Base-by-base conservation (phyloP, 2,888 invertebrate genomes). In the Drosophila mimetica region DNA sequence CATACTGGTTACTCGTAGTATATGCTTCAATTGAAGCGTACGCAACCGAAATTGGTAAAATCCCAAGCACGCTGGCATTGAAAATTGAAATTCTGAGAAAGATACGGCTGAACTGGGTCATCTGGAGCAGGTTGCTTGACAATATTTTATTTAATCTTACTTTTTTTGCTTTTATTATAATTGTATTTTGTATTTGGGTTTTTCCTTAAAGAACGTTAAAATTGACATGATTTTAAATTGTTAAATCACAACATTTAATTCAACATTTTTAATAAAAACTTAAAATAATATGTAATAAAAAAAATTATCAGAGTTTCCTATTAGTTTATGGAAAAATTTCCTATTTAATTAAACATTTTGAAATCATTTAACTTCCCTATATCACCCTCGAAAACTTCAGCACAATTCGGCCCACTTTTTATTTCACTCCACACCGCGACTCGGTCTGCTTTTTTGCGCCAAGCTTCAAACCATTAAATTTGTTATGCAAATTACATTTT, bases 401-500 rank as follows among this genome's bases (percentile, higher is more conserved):
- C 13, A 34, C 18, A 51, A 34, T 25, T 25, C 25, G 52, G 11
- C n/a, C 28, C 28, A 48, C 7, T 50, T 20, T 14, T 50, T 34
- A 47, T 22, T 25, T 14, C 13, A 37, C 30, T 20, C 37, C 36
- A 50, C 42, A 61, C 61, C 13, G 50, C 20, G 11, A 28, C 14
- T 39, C 20, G 16, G 30, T 34, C 16, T 32, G 16, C 36, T 28
- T 47, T 34, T 51, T 51, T 46, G 71, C 46, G 22, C 44, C 22
- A 55, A 48, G 55, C 51, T 55, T 32, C 22, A 57, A 46, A 61
- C 39, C 76, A 82, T 83, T 75, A 89, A 88, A 88, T 89, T 74
- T 66, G 69, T 71, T 88, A 88, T 90, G 88, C 87, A 89, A 90
- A 89, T 88, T 76, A 81, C 79, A 76, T 85, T 87, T 71, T 71